phyloP scores from a whole-genome alignment of 2,113 vertebrate genomes.

The Xiphophorus maculatus region DNA sequence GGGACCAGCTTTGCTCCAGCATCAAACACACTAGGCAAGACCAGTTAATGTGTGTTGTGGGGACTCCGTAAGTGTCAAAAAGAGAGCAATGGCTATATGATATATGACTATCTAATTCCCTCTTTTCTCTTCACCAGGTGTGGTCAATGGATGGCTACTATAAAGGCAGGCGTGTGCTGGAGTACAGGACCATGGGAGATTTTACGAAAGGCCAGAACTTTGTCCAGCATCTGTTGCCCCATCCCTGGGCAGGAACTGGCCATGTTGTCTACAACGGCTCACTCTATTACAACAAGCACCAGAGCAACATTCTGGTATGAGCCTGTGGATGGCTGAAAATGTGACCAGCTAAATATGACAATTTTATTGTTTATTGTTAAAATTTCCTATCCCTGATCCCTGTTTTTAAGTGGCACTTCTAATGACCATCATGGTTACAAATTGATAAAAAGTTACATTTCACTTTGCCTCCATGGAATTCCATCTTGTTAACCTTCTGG shows the following conservation, averaged over 20 bases:
- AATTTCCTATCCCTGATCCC: background rate
- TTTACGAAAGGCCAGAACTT: conserved; percentile 93
- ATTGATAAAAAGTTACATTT: background rate
- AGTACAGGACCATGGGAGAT: conserved; percentile 90
- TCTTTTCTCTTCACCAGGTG: conserved; percentile 74
- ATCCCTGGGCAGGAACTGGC: conserved; percentile 83
- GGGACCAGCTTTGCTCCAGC: too few relatives aligned
- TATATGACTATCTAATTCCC: too few relatives aligned
- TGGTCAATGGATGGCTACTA: conserved; percentile 98
- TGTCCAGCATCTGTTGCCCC: conserved; percentile 87
- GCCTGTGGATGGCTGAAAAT: background rate
- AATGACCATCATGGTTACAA: background rate
- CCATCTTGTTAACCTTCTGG: background rate
- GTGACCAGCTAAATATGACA: background rate
- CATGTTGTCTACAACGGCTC: conserved; percentile 82
- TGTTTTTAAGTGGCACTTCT: background rate
- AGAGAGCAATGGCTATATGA: too few relatives aligned
- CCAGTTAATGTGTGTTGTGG: too few relatives aligned
- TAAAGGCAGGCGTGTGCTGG: conserved; percentile 88
- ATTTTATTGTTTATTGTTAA: background rate
- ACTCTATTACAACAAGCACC: conserved; percentile 82
- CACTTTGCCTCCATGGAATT: background rate
- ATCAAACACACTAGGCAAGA: too few relatives aligned
- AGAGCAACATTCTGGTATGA: conserved; percentile 78
- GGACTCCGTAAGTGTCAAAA: too few relatives aligned